Base-by-base conservation (phyloP, 2,797 vertebrate genomes). In the Sebastes hubbsi region DNA sequence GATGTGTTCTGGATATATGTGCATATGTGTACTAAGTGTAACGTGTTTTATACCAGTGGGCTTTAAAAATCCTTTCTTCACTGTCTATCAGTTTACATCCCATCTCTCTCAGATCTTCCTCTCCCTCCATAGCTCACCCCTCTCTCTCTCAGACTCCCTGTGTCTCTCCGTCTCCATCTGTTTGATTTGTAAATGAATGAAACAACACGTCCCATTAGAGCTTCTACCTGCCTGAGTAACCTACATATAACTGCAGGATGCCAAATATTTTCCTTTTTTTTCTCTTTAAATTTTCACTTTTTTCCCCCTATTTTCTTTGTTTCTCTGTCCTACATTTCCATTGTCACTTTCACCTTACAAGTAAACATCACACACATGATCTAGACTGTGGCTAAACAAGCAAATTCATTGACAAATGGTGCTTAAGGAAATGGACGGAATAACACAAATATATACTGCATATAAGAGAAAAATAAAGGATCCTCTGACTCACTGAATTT, bases 161-260 rank as follows among this genome's bases (percentile, higher is more conserved):
- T 29, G 72, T 83, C 77, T 63, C 69, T 81, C 71, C 54, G 64
- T 71, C 80, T 87, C 77, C 75, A 71, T 85, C 71, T 83, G 75
- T 90, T 90, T 90, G 77, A 85, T 85, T 91, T 87, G 80, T 60
- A 82, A 82, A 89, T 83, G 65, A 88, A 83, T 87, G 63, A 87
- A 84, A 82, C 72, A 78, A 61, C 65, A 32, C 4, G 64, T 86
- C 81, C 81, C 84, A 80, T 86, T 74, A 69, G 84, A 86, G 80
- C 18, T 8, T 71, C 71, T 68, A 83, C 79, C 82, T 92, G 71
- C 62, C 36, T 80, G 52, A 76, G 34, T 89, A 84, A 90, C 83
- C 89, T 84, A 87, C 82, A 82, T 88, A 83, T 25, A 72, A 77
- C 61, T 22, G 64, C 68, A n/a, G 32, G 22, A 84, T 34, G 87